These are phyloP conservation scores for Drosophila cognata DNA, from an alignment of 2,888 invertebrate species.

Conservation along the genomic window DNA sequence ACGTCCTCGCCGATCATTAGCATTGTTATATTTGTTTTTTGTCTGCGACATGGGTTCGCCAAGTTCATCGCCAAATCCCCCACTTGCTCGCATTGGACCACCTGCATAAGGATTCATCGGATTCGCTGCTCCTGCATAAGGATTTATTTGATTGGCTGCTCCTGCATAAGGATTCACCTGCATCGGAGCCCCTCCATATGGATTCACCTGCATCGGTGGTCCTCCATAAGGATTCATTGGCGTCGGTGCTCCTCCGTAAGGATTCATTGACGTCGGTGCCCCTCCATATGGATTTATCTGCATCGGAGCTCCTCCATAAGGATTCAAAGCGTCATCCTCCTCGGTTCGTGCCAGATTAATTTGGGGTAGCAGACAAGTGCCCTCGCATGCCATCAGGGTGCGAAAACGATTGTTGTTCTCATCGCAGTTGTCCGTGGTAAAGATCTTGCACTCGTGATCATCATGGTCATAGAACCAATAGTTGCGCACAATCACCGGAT, in stretches of 20 bases:
- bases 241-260: no score
- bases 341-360: conserved; percentile 53
- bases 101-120: conserved; percentile 1
- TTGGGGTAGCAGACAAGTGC: conserved; percentile 64
- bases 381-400: conserved; percentile 71
- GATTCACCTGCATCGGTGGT: background rate
- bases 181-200: background rate
- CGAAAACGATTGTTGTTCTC: conserved; percentile 76
- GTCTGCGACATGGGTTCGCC: conserved; percentile 61
- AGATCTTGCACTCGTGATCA: conserved; percentile 75
- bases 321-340: conserved; percentile 26
- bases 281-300: conserved; percentile 1
- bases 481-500: conserved; percentile 60
- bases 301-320: conserved; percentile 21
- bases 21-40: conserved; percentile 24
- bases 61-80: conserved; percentile 18
- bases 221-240: background rate
- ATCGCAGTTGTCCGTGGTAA: conserved; percentile 81
- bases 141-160: background rate
- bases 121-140: conserved; percentile 14
- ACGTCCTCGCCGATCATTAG: conserved; percentile 30
- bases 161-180: conserved; percentile 13
- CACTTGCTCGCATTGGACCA: background rate
- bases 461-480: conserved; percentile 82
- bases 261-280: background rate